A percentile compares a stretch with the other conserved stretches of the same genome.
phyloP scores from a whole-genome alignment of 2,113 vertebrate species.

The Tringa solitaria region DNA sequence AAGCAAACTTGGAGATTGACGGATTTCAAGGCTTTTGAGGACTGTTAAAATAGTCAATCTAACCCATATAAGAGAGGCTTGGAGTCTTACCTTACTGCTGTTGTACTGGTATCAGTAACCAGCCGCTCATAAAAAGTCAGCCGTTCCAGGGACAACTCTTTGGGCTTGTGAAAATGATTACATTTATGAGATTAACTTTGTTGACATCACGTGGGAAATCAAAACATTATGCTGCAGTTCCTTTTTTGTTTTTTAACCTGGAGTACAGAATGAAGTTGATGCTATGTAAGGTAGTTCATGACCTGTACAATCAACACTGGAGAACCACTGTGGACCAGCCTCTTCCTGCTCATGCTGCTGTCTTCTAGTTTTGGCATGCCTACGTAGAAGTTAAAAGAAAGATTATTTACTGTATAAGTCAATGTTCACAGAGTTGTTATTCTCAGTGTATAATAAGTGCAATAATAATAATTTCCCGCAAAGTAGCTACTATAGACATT shows the following conservation, averaged over 20 bases:
- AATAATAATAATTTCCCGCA: background rate
- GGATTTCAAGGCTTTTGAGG: background rate
- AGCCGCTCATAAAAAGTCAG: background rate
- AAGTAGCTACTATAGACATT: background rate
- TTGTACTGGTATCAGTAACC: background rate
- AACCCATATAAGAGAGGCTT: background rate
- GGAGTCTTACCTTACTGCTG: background rate
- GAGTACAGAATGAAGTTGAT: background rate
- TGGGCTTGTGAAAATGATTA: background rate
- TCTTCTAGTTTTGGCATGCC: background rate
- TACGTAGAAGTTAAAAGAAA: background rate
- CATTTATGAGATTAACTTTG: background rate
- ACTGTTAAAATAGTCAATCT: background rate
- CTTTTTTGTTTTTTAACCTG: background rate
- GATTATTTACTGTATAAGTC: background rate
- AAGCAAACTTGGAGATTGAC: background rate
- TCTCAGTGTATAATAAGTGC: background rate
- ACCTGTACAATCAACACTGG: background rate
- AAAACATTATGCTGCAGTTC: background rate
- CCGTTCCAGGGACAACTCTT: background rate
- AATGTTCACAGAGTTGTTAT: background rate
- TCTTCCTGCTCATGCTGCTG: background rate
- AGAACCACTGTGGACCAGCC: background rate
- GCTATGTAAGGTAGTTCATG: background rate
- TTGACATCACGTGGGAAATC: background rate